phyloP scores from a whole-genome alignment of 1,140 invertebrate genomes.

The Atta texana region DNA sequence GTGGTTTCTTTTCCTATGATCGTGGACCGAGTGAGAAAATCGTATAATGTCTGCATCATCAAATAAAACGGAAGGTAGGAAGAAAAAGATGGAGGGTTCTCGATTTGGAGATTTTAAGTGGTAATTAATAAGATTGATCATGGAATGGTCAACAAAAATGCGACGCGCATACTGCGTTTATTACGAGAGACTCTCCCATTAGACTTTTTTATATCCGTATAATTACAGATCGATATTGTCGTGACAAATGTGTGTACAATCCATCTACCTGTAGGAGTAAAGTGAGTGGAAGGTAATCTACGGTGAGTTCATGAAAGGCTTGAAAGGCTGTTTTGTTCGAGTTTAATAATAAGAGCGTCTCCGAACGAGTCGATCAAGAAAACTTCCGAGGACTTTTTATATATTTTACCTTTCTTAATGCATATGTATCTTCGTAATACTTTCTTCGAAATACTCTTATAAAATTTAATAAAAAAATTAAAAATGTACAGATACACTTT shows the following conservation, averaged over 20 bases:
- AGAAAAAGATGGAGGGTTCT: constrained; percentile 64
- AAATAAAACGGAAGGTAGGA: constrained; percentile 73
- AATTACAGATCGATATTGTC: neutral
- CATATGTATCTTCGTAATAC: neutral
- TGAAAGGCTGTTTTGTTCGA: constrained; percentile 22
- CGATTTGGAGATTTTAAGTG: constrained; percentile 69
- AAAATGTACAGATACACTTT: neutral
- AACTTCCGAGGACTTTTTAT: constrained; percentile 9
- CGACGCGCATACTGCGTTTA: constrained; percentile 58
- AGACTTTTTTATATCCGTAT: constrained; percentile 31
- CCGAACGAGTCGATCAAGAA: neutral
- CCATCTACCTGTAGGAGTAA: neutral
- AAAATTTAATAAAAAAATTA: constrained; percentile 20
- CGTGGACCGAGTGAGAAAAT: constrained; percentile 55
- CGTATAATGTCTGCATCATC: constrained; percentile 50
- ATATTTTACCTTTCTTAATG: neutral
- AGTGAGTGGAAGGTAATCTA: constrained; percentile 24
- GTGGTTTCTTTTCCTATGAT: constrained; percentile 19
- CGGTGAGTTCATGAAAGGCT: neutral
- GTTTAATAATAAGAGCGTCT: constrained; percentile 26
- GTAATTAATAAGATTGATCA: constrained; percentile 83
- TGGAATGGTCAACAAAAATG: constrained; percentile 73
- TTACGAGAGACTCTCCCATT: constrained; percentile 11
- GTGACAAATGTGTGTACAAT: constrained; percentile 3
- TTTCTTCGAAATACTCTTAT: neutral